Percentiles rank a stretch among this genome's conserved stretches.
Evolutionary conservation across 2,113 vertebrate species (phyloP).

Genomic region (Menura novaehollandiae): DNA sequence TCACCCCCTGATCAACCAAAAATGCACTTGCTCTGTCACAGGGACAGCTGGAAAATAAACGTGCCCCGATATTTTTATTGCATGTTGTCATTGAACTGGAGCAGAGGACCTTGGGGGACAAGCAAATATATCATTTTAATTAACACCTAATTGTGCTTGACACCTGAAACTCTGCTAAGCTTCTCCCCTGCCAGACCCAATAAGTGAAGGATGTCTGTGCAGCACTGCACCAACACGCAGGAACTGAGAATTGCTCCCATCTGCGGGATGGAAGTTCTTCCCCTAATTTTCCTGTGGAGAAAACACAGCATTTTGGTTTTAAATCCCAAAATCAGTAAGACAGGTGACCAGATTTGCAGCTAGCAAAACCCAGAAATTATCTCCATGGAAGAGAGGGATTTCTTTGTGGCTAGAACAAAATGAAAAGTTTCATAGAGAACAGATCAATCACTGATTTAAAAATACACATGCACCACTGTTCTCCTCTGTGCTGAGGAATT

Average conservation of each 20-base stretch:
- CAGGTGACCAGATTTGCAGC: not conserved
- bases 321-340: not conserved
- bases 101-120: not conserved
- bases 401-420: not conserved
- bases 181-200: not conserved
- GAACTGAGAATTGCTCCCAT: not conserved
- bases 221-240: not conserved
- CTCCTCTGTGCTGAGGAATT: not conserved
- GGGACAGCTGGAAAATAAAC: not conserved
- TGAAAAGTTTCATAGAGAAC: not conserved
- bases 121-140: not conserved
- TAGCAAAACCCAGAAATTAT: not conserved
- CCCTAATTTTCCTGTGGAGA: not conserved
- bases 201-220: not conserved
- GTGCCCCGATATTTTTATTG: not conserved
- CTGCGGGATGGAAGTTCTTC: not conserved
- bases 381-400: not conserved
- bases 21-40: not conserved
- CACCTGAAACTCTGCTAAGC: not conserved
- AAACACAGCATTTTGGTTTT: not conserved
- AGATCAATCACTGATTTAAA: not conserved
- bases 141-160: constrained; percentile 1
- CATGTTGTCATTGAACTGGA: not conserved
- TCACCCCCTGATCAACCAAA: not conserved
- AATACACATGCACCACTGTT: not conserved